Conservation (phyloP, 2,888 invertebrate species). For the Muschampia plurimacula region DNA sequence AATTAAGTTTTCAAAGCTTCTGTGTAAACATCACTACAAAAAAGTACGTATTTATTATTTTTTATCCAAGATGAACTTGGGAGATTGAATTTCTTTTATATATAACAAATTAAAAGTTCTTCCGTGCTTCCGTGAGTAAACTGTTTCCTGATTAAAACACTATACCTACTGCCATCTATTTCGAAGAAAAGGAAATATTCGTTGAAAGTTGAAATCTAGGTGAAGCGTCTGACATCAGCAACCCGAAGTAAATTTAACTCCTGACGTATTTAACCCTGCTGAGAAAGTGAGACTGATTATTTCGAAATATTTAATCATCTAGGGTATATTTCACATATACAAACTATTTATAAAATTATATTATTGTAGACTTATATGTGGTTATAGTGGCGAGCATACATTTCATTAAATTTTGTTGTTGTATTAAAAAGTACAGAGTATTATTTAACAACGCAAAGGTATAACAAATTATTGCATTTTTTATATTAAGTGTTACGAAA, state of each 20-base stretch:
- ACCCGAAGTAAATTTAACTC: conserved; percentile 81
- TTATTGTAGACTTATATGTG: too few relatives aligned
- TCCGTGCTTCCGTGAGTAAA: conserved; percentile 26
- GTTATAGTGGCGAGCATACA: too few relatives aligned
- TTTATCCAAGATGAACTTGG: background rate
- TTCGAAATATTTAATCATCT: conserved; percentile 60
- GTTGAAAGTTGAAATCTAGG: conserved; percentile 77
- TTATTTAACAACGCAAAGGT: too few relatives aligned
- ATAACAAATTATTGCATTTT: too few relatives aligned
- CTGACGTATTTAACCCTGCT: conserved; percentile 69
- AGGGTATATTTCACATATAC: conserved; percentile 24
- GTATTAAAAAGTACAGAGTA: too few relatives aligned
- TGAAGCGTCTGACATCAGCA: conserved; percentile 84
- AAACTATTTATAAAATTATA: background rate
- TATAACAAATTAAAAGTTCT: background rate
- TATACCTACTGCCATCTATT: conserved; percentile 72
- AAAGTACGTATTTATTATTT: background rate
- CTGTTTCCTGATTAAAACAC: conserved; percentile 56
- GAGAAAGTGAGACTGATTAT: conserved; percentile 50
- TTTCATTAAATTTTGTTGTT: too few relatives aligned
- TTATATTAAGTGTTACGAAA: too few relatives aligned
- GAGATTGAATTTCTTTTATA: conserved; percentile 12
- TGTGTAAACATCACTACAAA: background rate
- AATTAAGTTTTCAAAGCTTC: background rate
- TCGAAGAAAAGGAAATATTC: conserved; percentile 65